Evolutionary conservation across 2,797 vertebrate genomes (phyloP).

Genomic region (Paedocypris micromegethes): DNA sequence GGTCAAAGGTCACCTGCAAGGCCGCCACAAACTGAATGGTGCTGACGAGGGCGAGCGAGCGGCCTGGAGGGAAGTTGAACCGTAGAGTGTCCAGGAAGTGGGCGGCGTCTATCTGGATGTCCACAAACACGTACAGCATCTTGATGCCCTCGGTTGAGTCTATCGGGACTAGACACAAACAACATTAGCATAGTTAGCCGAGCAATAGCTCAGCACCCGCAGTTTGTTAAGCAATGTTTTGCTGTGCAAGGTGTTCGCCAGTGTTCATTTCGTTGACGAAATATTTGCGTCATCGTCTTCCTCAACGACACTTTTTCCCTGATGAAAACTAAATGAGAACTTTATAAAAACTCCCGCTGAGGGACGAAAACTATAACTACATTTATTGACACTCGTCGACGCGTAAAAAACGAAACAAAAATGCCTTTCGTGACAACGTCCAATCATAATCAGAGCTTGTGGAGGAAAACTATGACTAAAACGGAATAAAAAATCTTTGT

Average conservation of each 20-base stretch:
- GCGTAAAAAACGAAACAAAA: too few relatives aligned
- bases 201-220: not conserved
- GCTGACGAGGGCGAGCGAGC: slow-evolving; percentile 89
- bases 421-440: too few relatives aligned
- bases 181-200: slow-evolving; percentile 20
- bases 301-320: too few relatives aligned
- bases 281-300: too few relatives aligned
- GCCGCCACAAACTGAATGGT: slow-evolving; percentile 96
- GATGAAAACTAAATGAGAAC: too few relatives aligned
- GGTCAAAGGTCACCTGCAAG: slow-evolving; percentile 77
- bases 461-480: too few relatives aligned
- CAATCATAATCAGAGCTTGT: too few relatives aligned
- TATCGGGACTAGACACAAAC: slow-evolving; percentile 79
- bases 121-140: slow-evolving; percentile 96
- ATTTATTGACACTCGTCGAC: too few relatives aligned
- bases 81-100: slow-evolving; percentile 91
- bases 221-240: not conserved
- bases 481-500: too few relatives aligned
- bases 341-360: too few relatives aligned
- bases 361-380: too few relatives aligned
- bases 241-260: not conserved
- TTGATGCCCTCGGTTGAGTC: slow-evolving; percentile 82
- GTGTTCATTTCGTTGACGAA: not conserved
- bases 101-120: slow-evolving; percentile 89
- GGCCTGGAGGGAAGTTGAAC: slow-evolving; percentile 79